A percentile compares a stretch with the other conserved stretches of the same genome.
These are phyloP conservation scores for Charanyca ferruginea DNA, from an alignment of 2,888 invertebrate species.

Conservation along the genomic window DNA sequence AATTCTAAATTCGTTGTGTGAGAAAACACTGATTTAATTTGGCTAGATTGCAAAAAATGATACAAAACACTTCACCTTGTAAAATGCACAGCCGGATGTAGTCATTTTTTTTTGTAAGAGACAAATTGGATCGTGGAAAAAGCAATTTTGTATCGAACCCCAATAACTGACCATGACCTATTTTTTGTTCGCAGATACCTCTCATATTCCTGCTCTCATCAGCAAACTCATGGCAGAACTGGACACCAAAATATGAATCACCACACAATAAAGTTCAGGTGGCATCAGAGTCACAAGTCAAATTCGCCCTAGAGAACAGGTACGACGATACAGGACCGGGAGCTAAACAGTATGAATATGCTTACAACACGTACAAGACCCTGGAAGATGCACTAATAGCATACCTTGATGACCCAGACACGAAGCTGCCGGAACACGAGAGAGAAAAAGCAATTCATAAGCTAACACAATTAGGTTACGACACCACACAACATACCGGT, in stretches of 20 bases:
- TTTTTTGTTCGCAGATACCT: conserved; percentile 71
- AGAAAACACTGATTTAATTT: conserved; percentile 31
- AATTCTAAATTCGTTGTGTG: conserved; percentile 24
- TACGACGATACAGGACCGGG: conserved; percentile 89
- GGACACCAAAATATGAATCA: neutral
- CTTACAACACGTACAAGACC: conserved; percentile 81
- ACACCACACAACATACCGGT: conserved; percentile 19
- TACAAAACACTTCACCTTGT: conserved; percentile 20
- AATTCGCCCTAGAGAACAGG: conserved; percentile 85
- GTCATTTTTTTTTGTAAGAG: neutral
- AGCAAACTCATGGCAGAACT: conserved; percentile 51
- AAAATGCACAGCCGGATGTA: neutral
- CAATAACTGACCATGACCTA: conserved; percentile 1
- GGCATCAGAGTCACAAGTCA: conserved; percentile 83
- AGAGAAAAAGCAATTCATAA: conserved; percentile 72
- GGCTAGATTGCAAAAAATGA: conserved; percentile 15
- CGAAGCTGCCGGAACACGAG: conserved; percentile 81
- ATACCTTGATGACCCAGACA: conserved; percentile 84
- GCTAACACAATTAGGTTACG: conserved; percentile 56
- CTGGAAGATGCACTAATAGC: conserved; percentile 82
- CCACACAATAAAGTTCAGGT: conserved; percentile 25
- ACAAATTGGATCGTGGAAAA: neutral
- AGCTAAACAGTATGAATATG: conserved; percentile 76
- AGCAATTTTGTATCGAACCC: accelerated
- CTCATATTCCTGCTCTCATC: conserved; percentile 67